Base-by-base conservation (phyloP, 1,140 invertebrate species). In the Whitmania pigra region DNA sequence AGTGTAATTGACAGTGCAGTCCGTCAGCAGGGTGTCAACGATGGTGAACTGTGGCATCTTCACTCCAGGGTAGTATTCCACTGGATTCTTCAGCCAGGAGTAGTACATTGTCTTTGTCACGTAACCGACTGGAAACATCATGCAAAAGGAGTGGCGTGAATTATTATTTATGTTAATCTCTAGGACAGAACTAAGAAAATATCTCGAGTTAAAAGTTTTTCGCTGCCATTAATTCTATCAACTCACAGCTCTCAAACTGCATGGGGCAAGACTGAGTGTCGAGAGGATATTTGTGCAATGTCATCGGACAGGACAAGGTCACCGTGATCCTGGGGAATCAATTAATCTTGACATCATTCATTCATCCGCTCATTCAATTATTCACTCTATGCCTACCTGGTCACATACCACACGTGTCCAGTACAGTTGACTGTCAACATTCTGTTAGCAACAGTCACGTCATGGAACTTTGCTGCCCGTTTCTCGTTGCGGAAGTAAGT, bases 291-390 rank as follows among this genome's bases (percentile, higher is more conserved):
- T 92, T 92, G 75, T 91, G 86, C 27, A 97, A 83, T 77, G 94
- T 90, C 94, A 97, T 97, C 9, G 92, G 92, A 82, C 94, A 97
- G 75, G 91, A 93, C 0, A 94, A 93, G 82, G 94, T 94, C 3
- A 79, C 77, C 13, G 80, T 80, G 69, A 75, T 89, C 71, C 89
- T 75, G 66, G 43, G 53, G 55, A 63, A 36, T 66, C 53, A 71
- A 36, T 22, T 36, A 27, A 40, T 29, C n/a, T 27, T 17, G 11
- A 63, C 29, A 6, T 25, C 29, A 13, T 18, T 11, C 20, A 63
- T 18, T 13, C 20, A 13, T 15, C 20, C 57, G 36, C 36, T 69
- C 29, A 31, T 7, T 69, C n/a, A 31, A 20, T 31, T 63, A 63
- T 15, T 63, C 29, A 27, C 13, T 27, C 9, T 63, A 17, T 9